These are phyloP conservation scores for Micoletzkya japonica DNA, from an alignment of 2,888 invertebrate species.

Conservation along the genomic window DNA sequence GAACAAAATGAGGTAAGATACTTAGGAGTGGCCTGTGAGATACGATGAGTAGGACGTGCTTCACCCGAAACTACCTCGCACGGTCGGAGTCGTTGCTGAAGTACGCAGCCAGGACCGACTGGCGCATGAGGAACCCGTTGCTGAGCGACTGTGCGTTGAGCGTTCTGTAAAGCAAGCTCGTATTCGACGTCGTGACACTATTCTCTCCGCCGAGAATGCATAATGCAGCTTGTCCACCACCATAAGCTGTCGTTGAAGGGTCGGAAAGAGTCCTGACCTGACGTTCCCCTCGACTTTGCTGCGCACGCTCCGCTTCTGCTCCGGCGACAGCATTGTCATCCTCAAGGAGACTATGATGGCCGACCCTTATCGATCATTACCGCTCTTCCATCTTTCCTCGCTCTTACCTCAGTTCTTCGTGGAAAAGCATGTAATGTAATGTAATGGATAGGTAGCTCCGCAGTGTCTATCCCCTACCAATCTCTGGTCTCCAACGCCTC, in stretches of 20 bases:
- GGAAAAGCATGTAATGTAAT: no score
- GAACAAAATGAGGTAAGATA: neutral
- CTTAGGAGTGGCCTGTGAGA: neutral
- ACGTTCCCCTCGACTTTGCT: slow-evolving; percentile 8
- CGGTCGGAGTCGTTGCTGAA: neutral
- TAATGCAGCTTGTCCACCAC: no score
- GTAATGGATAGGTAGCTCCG: no score
- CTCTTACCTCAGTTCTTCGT: no score
- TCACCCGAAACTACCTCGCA: neutral
- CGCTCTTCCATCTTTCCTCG: no score
- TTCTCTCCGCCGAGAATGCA: no score
- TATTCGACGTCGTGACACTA: no score
- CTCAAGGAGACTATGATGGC: neutral
- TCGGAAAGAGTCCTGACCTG: neutral
- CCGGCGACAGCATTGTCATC: neutral
- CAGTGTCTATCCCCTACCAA: no score
- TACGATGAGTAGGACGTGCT: neutral
- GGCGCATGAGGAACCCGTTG: slow-evolving; percentile 27
- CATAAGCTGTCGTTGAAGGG: neutral
- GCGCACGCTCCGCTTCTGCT: neutral
- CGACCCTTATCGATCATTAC: no score
- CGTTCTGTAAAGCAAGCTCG: neutral
- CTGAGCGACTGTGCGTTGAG: neutral
- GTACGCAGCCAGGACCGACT: slow-evolving; percentile 18
- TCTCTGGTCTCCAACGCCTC: no score